Evolutionary conservation across 2,797 vertebrate species (phyloP).

Genomic region (Hydrocynus forskahlii): DNA sequence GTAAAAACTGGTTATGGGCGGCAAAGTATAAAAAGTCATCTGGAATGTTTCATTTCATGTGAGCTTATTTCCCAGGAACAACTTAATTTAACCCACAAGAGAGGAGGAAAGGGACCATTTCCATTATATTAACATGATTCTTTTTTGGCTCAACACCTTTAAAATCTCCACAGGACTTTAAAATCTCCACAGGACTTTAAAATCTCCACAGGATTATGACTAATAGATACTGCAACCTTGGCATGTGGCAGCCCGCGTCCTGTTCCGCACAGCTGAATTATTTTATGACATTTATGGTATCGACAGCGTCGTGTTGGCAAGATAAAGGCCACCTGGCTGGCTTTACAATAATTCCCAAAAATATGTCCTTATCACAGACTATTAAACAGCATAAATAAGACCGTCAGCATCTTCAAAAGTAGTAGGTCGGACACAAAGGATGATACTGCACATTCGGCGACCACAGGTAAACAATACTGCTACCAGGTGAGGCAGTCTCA

Average conservation of each 20-base stretch:
- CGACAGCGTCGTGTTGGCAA: constrained; percentile 26
- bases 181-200: background rate
- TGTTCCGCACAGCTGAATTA: background rate
- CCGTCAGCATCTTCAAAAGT: constrained; percentile 42
- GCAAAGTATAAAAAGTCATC: background rate
- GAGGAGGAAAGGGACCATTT: background rate
- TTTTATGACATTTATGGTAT: constrained; percentile 18
- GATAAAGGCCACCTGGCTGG: background rate
- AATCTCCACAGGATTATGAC: background rate
- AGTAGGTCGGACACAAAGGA: constrained; percentile 3
- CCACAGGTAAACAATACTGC: constrained; percentile 41
- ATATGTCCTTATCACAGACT: constrained; percentile 3
- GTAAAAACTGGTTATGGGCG: background rate
- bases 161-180: no score
- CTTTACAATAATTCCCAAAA: constrained; percentile 39
- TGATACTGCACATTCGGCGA: background rate
- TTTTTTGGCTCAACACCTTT: background rate
- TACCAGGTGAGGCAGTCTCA: background rate
- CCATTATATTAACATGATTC: background rate
- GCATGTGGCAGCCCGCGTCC: background rate
- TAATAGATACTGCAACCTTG: background rate
- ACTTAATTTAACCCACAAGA: background rate
- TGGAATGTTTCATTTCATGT: background rate
- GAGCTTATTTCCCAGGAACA: background rate
- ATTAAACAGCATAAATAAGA: constrained; percentile 56